phyloP scores from a whole-genome alignment of 2,113 vertebrate genomes.

The Otus sunia region DNA sequence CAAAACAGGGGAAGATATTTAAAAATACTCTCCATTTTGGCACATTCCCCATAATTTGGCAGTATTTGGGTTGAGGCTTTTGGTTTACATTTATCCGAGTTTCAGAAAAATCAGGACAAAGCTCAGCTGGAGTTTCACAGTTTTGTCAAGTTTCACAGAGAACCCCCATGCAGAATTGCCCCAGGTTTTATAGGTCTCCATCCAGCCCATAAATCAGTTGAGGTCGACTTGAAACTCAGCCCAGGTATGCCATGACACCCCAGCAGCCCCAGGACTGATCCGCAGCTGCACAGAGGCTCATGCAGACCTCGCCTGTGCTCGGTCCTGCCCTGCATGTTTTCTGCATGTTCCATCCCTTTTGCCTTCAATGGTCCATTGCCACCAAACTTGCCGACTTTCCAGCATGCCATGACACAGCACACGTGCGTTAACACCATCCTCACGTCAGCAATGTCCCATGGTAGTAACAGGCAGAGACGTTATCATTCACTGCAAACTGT shows the following conservation, averaged over 20 bases:
- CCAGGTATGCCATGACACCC: background rate
- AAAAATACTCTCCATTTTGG: slow-evolving; percentile 27
- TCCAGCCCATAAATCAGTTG: slow-evolving; percentile 32
- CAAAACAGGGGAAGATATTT: background rate
- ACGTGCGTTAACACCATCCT: background rate
- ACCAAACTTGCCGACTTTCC: background rate
- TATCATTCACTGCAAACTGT: background rate
- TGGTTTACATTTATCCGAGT: background rate
- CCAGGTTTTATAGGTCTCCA: background rate
- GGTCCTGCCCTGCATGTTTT: background rate
- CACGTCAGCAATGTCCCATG: rapidly evolving
- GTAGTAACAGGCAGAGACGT: background rate
- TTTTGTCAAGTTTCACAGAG: background rate
- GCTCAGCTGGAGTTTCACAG: slow-evolving; percentile 47
- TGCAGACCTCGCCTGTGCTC: background rate
- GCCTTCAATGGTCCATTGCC: background rate
- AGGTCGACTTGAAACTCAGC: background rate
- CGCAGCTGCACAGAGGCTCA: background rate
- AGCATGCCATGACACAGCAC: background rate
- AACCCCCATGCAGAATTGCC: background rate
- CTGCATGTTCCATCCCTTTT: background rate
- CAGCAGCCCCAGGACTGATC: background rate
- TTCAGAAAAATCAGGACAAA: slow-evolving; percentile 41
- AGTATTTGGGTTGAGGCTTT: slow-evolving; percentile 43
- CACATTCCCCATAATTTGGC: background rate